Evolutionary conservation across 2,888 invertebrate genomes (phyloP).

Genomic region (Slavum lentiscoides): DNA sequence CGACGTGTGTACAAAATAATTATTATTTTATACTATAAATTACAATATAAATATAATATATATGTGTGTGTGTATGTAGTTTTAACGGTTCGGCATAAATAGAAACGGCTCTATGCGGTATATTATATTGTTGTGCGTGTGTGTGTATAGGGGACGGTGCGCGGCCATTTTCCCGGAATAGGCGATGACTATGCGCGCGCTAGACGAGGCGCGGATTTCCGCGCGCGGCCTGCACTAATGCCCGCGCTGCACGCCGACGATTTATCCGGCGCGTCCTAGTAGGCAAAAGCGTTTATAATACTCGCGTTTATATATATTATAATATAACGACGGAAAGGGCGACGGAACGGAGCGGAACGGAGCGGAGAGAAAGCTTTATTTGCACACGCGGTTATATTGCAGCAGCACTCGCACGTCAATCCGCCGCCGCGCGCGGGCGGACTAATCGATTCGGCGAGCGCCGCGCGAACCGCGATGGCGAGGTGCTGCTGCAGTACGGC

Average conservation of each 20-base stretch:
- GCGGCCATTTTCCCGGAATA: conserved; percentile 41
- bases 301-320: no score
- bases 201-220: conserved; percentile 40
- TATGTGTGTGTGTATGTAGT: no score
- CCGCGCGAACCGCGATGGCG: background rate
- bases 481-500: background rate
- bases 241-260: conserved; percentile 16
- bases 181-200: conserved; percentile 31
- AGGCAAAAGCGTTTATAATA: no score
- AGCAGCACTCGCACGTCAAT: background rate
- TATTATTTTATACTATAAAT: no score
- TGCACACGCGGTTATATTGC: no score
- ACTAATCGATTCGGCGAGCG: background rate
- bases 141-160: background rate
- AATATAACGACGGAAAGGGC: no score
- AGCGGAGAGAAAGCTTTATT: no score
- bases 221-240: conserved; percentile 14
- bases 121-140: no score
- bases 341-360: no score
- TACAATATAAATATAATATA: no score
- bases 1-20: no score
- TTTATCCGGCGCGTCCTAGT: background rate
- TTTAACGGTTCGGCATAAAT: no score
- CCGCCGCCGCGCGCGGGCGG: background rate
- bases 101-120: background rate